Evolutionary conservation across 2,113 vertebrate genomes (phyloP).

Genomic region (Rostratula benghalensis): DNA sequence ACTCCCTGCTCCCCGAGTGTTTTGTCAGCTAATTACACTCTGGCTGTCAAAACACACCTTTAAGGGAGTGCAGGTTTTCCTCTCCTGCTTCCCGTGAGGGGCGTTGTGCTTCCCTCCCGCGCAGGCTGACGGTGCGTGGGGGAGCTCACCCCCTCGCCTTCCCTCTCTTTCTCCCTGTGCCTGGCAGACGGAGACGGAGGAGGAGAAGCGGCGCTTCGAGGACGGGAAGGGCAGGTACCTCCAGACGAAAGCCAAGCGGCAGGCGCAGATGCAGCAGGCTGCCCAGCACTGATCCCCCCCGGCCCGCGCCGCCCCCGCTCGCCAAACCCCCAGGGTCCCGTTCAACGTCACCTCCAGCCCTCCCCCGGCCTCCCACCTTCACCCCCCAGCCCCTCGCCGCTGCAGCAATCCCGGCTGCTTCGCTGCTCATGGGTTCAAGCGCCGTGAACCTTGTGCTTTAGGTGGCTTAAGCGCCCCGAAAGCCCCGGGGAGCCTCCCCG

Average conservation of each 20-base stretch:
- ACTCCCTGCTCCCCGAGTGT: neutral
- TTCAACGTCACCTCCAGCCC: constrained; percentile 37
- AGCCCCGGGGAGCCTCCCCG: neutral
- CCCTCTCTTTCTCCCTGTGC: neutral
- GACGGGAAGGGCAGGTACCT: constrained; percentile 91
- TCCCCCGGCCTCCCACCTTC: neutral
- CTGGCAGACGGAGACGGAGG: constrained; percentile 85
- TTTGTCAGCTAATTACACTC: neutral
- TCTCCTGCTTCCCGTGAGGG: fast-evolving
- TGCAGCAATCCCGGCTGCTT: neutral
- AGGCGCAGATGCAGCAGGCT: constrained; percentile 71
- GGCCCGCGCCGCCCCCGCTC: neutral
- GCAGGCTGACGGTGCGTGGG: fast-evolving
- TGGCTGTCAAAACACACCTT: neutral
- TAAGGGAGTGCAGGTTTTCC: neutral
- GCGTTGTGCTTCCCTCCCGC: fast-evolving
- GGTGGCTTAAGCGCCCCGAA: neutral
- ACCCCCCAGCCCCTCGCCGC: neutral
- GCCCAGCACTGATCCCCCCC: constrained; percentile 64
- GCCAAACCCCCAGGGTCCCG: neutral
- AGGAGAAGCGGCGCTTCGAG: constrained; percentile 89
- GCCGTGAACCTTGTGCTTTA: neutral
- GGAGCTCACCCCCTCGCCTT: fast-evolving
- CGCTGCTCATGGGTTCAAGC: neutral
- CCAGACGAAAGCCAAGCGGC: constrained; percentile 89